These are phyloP conservation scores for Chascanopsetta lugubris DNA, from an alignment of 2,113 vertebrate genomes.

Conservation along the genomic window DNA sequence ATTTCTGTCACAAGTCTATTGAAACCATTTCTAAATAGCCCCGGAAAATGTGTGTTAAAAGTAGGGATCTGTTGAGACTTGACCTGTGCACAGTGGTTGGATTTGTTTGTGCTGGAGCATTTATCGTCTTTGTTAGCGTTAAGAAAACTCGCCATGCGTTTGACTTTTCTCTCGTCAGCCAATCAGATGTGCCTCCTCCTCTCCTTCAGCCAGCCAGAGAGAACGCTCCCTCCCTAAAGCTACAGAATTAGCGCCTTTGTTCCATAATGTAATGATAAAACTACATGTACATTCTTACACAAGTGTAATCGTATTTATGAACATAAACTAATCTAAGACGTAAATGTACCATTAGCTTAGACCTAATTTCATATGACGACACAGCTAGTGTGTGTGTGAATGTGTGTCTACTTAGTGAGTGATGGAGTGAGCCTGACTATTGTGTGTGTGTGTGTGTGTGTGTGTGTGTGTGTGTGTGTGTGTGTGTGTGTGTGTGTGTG, in stretches of 20 bases:
- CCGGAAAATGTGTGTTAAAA: no score
- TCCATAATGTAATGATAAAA: conserved; percentile 58
- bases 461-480: conserved; percentile 27
- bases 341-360: conserved; percentile 76
- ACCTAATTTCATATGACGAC: conserved; percentile 70
- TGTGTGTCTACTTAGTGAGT: conserved; percentile 6
- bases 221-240: conserved; percentile 30
- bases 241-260: conserved; percentile 33
- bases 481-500: conserved; percentile 25
- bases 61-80: no score
- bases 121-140: no score
- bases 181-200: conserved; percentile 29
- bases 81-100: no score
- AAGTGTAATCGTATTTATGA: conserved; percentile 72
- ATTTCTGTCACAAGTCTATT: no score
- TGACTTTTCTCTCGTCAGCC: conserved; percentile 13
- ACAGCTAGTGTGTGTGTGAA: conserved; percentile 56
- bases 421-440: conserved; percentile 16
- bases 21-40: no score
- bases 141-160: not conserved
- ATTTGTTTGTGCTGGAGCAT: no score
- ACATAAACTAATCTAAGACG: conserved; percentile 72
- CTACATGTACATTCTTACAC: conserved; percentile 69
- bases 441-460: conserved; percentile 31
- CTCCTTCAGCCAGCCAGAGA: not conserved